Base-by-base conservation (phyloP, 1,140 invertebrate genomes). In the Agraylea sexmaculata region DNA sequence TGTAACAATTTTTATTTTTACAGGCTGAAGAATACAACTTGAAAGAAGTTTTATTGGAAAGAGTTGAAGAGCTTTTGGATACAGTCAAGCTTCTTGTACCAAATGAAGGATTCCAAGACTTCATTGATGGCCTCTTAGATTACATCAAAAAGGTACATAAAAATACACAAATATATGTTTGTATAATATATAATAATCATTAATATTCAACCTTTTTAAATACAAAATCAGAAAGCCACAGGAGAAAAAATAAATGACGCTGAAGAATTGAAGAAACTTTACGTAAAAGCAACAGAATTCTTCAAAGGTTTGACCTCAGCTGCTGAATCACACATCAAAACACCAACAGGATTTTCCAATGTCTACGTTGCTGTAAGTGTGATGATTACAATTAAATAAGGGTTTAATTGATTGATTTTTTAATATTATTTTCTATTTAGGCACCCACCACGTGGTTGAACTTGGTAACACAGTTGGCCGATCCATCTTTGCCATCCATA, bases 121-220 rank as follows among this genome's bases (percentile, higher is more conserved):
- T 80, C 7, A 43, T 75, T n/a, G 53, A 64, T 22, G 54, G 58
- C 20, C 40, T 69, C 25, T 59, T 63, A 17, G 55, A 69, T 18
- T 85, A 84, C 52, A 45, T 80, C 4, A 55, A 71, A 29, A 80
- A 78, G 68, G 67, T 70, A 54, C 46, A 15, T 12, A 22, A 40
- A 23, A 8, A 29, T 29, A 37, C 20, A 42, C 18, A 5, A 30
- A 28, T 20, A 18, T 18, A 19, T 38, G 5, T 17, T 18, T 29
- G 12, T 38, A 11, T 38, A 4, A 16, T 37, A 27, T 23, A 38
- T 4, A 19, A 16, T 11, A n/a, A 15, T 15, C 7, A 8, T 28
- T 32, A 32, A 32, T 32, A 16, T 2, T 4, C 21, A 23, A 43
- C 22, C 27, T 27, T 38, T 30, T 43, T 45, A 39, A 37, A 10